A percentile compares a stretch with the other conserved stretches of the same genome.
phyloP scores from a whole-genome alignment of 2,797 vertebrate genomes.

The Anas capensis region DNA sequence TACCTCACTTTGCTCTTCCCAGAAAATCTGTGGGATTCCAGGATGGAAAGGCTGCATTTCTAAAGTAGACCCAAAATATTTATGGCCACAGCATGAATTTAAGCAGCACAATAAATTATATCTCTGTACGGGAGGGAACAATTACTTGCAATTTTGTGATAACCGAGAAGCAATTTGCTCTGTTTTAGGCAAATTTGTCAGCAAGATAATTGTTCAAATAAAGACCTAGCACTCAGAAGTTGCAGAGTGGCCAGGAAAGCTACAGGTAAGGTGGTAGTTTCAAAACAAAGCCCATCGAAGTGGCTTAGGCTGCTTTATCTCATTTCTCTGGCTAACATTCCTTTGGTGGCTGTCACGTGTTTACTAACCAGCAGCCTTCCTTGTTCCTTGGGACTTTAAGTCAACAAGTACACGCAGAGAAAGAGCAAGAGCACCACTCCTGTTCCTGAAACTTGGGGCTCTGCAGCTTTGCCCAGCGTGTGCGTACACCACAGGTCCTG shows the following conservation, averaged over 20 bases:
- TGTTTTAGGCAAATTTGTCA: not conserved
- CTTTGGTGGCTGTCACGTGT: constrained; percentile 65
- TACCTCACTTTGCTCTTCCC: not conserved
- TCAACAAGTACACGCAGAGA: not conserved
- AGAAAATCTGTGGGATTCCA: not conserved
- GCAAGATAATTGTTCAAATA: not conserved
- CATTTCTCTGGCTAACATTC: constrained; percentile 68
- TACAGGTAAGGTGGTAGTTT: not conserved
- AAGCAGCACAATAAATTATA: not conserved
- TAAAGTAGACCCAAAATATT: constrained; percentile 41
- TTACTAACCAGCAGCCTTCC: constrained; percentile 40
- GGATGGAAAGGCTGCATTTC: not conserved
- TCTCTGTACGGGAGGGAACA: constrained; percentile 4
- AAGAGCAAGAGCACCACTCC: not conserved
- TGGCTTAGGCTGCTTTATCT: constrained; percentile 49
- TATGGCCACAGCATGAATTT: constrained; percentile 9
- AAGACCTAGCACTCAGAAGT: not conserved
- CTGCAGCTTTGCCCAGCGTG: not conserved
- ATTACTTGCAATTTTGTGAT: not conserved
- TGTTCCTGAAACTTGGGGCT: not conserved
- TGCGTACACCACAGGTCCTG: not conserved
- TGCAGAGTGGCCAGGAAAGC: not conserved
- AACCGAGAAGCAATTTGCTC: not conserved
- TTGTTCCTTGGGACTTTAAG: constrained; percentile 42
- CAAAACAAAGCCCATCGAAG: not conserved